phyloP scores from a whole-genome alignment of 2,888 invertebrate genomes.

The Leptura quadrifasciata region DNA sequence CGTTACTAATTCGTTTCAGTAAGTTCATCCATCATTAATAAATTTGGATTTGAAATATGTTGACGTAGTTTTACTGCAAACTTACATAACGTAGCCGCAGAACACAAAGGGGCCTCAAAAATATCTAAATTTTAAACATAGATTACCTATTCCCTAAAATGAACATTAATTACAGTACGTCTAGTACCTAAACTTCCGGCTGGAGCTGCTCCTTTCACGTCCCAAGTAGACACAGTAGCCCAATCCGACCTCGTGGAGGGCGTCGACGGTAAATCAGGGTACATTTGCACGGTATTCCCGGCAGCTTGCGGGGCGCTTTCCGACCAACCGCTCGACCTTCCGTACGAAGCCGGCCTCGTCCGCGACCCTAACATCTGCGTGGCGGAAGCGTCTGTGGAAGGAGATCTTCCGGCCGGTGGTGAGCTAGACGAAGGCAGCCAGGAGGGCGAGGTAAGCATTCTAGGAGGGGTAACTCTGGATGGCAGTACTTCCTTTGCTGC shows the following conservation, averaged over 20 bases:
- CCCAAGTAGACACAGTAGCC: conserved; percentile 67
- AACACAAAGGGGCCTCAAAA: too few relatives aligned
- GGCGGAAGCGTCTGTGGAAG: conserved; percentile 46
- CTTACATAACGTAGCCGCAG: too few relatives aligned
- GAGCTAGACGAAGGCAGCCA: conserved; percentile 47
- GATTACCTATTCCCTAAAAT: too few relatives aligned
- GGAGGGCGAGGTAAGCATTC: conserved; percentile 55
- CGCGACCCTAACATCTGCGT: conserved; percentile 66
- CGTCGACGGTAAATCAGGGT: conserved; percentile 61
- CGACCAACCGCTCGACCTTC: conserved; percentile 75
- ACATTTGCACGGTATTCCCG: conserved; percentile 61
- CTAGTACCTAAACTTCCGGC: conserved; percentile 43
- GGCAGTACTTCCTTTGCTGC: conserved; percentile 62
- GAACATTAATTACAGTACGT: too few relatives aligned
- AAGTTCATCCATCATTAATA: too few relatives aligned
- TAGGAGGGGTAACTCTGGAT: conserved; percentile 59
- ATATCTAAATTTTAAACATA: too few relatives aligned
- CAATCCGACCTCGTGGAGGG: conserved; percentile 65
- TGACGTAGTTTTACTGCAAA: too few relatives aligned
- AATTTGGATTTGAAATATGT: too few relatives aligned
- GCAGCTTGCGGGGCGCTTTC: conserved; percentile 55
- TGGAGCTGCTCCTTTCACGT: conserved; percentile 55
- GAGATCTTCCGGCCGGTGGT: conserved; percentile 35
- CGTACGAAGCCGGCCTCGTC: conserved; percentile 74
- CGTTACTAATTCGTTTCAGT: too few relatives aligned